Base-by-base conservation (phyloP, 2,113 vertebrate genomes). In the Peromyscus californicus region DNA sequence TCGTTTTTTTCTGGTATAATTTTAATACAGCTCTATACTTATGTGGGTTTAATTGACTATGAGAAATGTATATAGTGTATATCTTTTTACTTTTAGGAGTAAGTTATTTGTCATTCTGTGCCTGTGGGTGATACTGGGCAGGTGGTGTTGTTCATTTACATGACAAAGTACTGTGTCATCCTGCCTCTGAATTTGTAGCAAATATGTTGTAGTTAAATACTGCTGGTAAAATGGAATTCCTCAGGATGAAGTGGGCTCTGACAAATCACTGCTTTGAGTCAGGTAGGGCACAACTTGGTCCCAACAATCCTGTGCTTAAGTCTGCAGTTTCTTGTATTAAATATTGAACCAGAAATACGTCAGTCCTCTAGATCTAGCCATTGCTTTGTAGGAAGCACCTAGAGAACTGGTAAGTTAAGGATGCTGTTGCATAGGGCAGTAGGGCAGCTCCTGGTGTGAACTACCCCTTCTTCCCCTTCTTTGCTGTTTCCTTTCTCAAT, bases 311-410 rank as follows among this genome's bases (percentile, higher is more conserved):
- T 70, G 45, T 36, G 45, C 5, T 88, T 12, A 70, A 87, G 17
- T 88, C 11, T 70, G 21, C 21, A 69, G 26, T 92, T 90, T 91
- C 36, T 85, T 92, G 29, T 51, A 65, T 80, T 67, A 92, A 90
- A 51, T 72, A 63, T 48, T 75, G n/a, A 96, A 63, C 84, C 24
- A 63, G 24, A 96, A 92, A 80, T 12, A 89, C 11, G 57, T 69
- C 13, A 88, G 26, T 24, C 24, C 7, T 87, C 4, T 74, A 33
- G 7, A 76, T 59, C n/a, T 84, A 57, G 78, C 9, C 17, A 65
- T 2, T 22, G 57, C 11, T 59, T 79, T 88, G 6, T 39, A 65
- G 57, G 5, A 88, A 92, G 63, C 84, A 45, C 2, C 61, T 2
- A 93, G 17, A 21, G 31, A 91, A 72, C 4, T 7, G 70, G 45